phyloP scores from a whole-genome alignment of 1,140 invertebrate species.

The Apis florea region DNA sequence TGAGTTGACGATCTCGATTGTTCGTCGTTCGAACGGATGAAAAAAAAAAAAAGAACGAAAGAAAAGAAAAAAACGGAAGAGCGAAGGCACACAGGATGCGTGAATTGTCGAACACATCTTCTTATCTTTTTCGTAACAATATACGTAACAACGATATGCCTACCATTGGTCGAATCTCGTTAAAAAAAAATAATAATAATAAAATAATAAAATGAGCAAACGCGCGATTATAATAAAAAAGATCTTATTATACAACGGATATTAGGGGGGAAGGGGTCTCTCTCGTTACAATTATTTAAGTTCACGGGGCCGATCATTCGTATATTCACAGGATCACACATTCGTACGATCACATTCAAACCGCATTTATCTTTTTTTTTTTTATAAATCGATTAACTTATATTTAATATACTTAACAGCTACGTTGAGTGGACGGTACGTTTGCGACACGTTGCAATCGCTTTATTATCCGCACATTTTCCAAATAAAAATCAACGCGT shows the following conservation, averaged over 20 bases:
- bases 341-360: background rate
- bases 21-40: no score
- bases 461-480: background rate
- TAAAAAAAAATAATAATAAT: constrained; percentile 42
- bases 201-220: constrained; percentile 66
- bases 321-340: constrained; percentile 26
- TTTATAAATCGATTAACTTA: constrained; percentile 11
- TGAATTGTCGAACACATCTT: background rate
- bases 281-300: constrained; percentile 51
- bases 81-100: background rate
- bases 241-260: constrained; percentile 64
- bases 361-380: constrained; percentile 9
- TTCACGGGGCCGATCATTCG: constrained; percentile 22
- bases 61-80: no score
- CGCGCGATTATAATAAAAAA: constrained; percentile 63
- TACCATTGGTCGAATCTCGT: constrained; percentile 25
- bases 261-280: constrained; percentile 22
- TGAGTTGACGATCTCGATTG: background rate
- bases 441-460: constrained; percentile 9
- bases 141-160: constrained; percentile 5
- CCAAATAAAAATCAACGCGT: background rate
- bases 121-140: background rate
- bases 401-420: constrained; percentile 9
- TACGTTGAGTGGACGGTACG: constrained; percentile 22
- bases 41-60: background rate